Base-by-base conservation (phyloP, 2,113 vertebrate species). In the Cyprinus carpio region DNA sequence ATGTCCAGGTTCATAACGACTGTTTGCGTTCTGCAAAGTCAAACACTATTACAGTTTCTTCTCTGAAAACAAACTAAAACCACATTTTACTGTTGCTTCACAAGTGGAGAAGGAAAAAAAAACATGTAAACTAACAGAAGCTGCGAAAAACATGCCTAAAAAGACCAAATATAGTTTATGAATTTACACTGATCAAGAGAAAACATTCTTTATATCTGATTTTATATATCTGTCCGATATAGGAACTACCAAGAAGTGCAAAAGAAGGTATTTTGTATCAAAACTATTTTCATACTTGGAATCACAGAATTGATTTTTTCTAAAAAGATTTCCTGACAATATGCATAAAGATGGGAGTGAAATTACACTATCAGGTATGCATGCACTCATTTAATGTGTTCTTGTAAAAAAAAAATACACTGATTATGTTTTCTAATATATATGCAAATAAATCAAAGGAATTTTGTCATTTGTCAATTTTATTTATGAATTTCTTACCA, bases 201-300 rank as follows among this genome's bases (percentile, higher is more conserved):
- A 72, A 40, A 72, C 34, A 40, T 46, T 31, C 67, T 71, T 71
- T 40, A 72, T 40, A 13, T 72, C 69, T 72, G 69, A 72, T 72
- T 72, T 72, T 6, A 40, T 62, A 62, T 62, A 62, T n/a, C 6
- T 43, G 43, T 46, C 43, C 11, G 3, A 46, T 46, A 46, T 46
- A 12, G 43, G 10, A 46, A 12, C 43, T 46, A 46, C 27, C 29
- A 4, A 67, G 29, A 90, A 92, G 94, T 96, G 92, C 89, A 87
- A 81, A 90, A 91, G 88, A 80, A 92, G 90, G 51, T 92, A 94
- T 96, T 97, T 91, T 94, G 94, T 96, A 95, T 92, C 84, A 93
- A 90, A 91, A 93, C 65, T 58, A 62, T 58, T 83, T 18, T n/a
- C 29, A 34, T 67, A 67, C 13, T 51, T 27, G 29, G 71, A 72